phyloP scores from a whole-genome alignment of 1,140 invertebrate genomes.

The Cyrtorhinus lividipennis region DNA sequence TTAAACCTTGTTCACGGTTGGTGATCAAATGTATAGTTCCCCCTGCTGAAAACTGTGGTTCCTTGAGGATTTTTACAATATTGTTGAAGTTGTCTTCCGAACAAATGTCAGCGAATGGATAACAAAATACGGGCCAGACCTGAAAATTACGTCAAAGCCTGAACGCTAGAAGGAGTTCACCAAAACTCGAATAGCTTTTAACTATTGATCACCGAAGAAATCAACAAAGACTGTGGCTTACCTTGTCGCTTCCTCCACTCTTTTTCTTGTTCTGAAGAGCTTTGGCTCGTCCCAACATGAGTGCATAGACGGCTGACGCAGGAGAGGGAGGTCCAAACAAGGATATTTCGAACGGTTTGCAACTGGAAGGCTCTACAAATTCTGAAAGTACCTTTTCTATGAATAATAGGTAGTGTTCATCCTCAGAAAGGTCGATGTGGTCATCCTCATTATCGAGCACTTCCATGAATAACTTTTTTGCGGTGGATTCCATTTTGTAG shows the following conservation, averaged over 20 bases:
- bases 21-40: not conserved
- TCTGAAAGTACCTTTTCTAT: not conserved
- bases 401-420: too few species aligned
- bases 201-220: too few species aligned
- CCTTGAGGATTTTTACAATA: conserved; percentile 34
- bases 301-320: not conserved
- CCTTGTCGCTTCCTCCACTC: not conserved
- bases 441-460: too few species aligned
- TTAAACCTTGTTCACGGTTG: not conserved
- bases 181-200: too few species aligned
- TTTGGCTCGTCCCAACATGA: not conserved
- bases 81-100: conserved; percentile 77
- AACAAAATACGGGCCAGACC: conserved; percentile 80
- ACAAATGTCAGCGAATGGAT: conserved; percentile 72
- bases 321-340: not conserved
- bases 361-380: not conserved
- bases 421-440: too few species aligned
- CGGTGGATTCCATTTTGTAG: too few species aligned
- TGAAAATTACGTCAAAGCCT: too few species aligned
- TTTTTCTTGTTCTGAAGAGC: not conserved
- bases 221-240: too few species aligned
- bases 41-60: not conserved
- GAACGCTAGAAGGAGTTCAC: too few species aligned
- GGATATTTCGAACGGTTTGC: not conserved
- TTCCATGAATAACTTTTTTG: too few species aligned